These are phyloP conservation scores for Eilema griseolum DNA, from an alignment of 2,888 invertebrate genomes.

Conservation along the genomic window DNA sequence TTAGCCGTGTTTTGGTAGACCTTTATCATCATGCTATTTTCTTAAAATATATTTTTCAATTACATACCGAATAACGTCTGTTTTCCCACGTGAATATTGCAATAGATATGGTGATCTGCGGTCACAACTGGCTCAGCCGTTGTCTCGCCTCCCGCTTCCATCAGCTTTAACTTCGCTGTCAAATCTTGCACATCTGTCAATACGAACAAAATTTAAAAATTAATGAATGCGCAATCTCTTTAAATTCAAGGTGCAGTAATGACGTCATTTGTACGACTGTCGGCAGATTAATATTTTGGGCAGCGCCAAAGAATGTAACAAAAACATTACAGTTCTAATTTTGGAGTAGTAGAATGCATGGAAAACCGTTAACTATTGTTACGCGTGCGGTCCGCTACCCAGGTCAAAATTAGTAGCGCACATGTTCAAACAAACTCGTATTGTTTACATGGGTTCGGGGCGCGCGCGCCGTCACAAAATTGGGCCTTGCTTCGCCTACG, in stretches of 20 bases:
- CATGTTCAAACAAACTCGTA: slow-evolving; percentile 83
- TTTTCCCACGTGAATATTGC: slow-evolving; percentile 81
- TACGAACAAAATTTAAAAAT: slow-evolving; percentile 32
- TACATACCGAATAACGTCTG: slow-evolving; percentile 76
- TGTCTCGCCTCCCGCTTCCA: slow-evolving; percentile 83
- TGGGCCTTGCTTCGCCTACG: slow-evolving; percentile 56
- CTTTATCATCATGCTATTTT: neutral
- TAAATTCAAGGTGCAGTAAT: neutral
- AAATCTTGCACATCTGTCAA: slow-evolving; percentile 90
- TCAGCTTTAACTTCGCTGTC: slow-evolving; percentile 89
- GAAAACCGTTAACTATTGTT: slow-evolving; percentile 84
- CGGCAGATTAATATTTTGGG: slow-evolving; percentile 21
- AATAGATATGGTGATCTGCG: slow-evolving; percentile 81
- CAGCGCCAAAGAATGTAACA: slow-evolving; percentile 39
- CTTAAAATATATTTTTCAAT: neutral
- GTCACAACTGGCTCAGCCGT: slow-evolving; percentile 72
- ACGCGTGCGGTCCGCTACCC: slow-evolving; percentile 72
- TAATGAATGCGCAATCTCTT: neutral
- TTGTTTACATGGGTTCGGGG: slow-evolving; percentile 75
- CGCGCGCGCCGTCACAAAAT: slow-evolving; percentile 55
- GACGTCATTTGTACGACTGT: slow-evolving; percentile 15
- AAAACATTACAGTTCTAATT: slow-evolving; percentile 61
- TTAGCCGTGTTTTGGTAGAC: too few species aligned
- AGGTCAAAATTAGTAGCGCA: slow-evolving; percentile 85
- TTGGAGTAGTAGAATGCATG: slow-evolving; percentile 71